Evolutionary conservation across 2,888 invertebrate genomes (phyloP).

Genomic region (Apamea crenata): DNA sequence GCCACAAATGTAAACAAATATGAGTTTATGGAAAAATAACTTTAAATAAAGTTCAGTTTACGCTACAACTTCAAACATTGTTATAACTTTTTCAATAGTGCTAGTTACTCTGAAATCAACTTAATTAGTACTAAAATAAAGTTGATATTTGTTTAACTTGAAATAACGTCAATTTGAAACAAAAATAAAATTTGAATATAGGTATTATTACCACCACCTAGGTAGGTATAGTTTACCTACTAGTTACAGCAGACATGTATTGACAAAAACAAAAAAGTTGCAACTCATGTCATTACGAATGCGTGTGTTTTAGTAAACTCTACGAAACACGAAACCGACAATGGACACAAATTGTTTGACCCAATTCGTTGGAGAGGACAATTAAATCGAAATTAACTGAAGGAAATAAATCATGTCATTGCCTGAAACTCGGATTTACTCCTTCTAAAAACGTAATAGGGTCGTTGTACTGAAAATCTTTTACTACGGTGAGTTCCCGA

Average conservation of each 20-base stretch:
- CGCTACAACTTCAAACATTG: no score
- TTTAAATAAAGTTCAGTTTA: no score
- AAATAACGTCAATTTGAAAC: no score
- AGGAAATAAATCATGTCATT: constrained; percentile 22
- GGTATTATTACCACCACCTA: not conserved
- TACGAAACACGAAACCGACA: constrained; percentile 2
- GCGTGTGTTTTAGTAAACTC: constrained; percentile 1
- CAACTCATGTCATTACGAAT: not conserved
- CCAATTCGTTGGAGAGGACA: constrained; percentile 33
- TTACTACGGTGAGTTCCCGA: constrained; percentile 35
- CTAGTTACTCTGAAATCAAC: no score
- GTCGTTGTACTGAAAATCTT: constrained; percentile 29
- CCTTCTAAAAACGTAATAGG: constrained; percentile 26
- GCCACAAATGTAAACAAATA: no score
- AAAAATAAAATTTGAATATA: no score
- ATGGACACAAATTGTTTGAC: constrained; percentile 22
- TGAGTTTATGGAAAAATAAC: no score
- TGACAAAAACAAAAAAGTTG: not conserved
- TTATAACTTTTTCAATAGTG: no score
- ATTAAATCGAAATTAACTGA: constrained; percentile 29
- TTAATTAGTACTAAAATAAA: no score
- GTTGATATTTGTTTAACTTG: no score
- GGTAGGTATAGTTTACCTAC: not conserved
- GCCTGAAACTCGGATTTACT: constrained; percentile 18
- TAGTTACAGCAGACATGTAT: not conserved